phyloP scores from a whole-genome alignment of 2,113 vertebrate species.

The Rhynchopsitta pachyrhyncha region DNA sequence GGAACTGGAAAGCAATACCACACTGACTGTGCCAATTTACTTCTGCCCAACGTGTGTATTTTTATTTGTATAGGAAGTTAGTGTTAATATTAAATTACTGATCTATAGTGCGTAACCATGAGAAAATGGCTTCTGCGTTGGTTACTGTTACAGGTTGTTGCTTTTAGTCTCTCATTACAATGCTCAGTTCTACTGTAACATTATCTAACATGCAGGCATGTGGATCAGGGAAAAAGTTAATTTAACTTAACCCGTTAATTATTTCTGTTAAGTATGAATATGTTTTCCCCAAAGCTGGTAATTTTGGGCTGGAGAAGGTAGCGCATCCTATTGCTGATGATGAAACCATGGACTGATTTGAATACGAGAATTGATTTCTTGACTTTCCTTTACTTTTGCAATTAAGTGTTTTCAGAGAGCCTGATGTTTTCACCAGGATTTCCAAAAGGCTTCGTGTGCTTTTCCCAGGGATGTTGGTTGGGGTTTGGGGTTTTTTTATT shows the following conservation, averaged over 20 bases:
- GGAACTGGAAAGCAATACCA: constrained; percentile 69
- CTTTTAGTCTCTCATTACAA: constrained; percentile 56
- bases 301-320: constrained; percentile 70
- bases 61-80: constrained; percentile 62
- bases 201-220: constrained; percentile 87
- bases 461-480: background rate
- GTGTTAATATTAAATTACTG: constrained; percentile 49
- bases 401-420: constrained; percentile 2
- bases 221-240: constrained; percentile 71
- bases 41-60: constrained; percentile 49
- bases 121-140: constrained; percentile 52
- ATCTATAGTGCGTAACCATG: constrained; percentile 31
- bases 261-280: constrained; percentile 57
- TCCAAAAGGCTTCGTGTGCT: background rate
- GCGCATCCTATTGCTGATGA: constrained; percentile 1
- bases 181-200: constrained; percentile 45
- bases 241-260: constrained; percentile 62
- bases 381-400: constrained; percentile 37
- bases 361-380: constrained; percentile 19
- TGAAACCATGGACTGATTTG: constrained; percentile 27
- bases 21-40: constrained; percentile 76
- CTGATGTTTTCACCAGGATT: constrained; percentile 24
- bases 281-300: constrained; percentile 69
- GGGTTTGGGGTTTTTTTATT: background rate
- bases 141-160: constrained; percentile 64